A percentile compares a stretch with the other conserved stretches of the same genome.
Conservation (phyloP, 2,888 invertebrate species). For the Parasteatoda lunata region DNA sequence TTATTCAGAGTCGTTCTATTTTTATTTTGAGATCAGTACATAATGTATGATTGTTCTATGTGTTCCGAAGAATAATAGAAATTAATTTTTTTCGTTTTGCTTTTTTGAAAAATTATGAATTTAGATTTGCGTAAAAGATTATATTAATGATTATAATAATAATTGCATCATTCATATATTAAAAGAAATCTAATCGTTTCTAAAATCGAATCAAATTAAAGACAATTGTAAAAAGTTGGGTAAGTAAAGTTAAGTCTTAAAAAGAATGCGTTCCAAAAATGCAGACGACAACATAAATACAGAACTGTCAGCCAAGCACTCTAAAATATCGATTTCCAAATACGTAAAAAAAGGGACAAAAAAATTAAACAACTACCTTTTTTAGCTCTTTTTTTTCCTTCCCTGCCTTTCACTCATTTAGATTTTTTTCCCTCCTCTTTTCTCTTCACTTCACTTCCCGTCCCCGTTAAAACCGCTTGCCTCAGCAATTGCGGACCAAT, state of each 20-base stretch:
- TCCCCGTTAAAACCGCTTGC: slow-evolving; percentile 63
- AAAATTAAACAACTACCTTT: slow-evolving; percentile 59
- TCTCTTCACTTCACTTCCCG: slow-evolving; percentile 7
- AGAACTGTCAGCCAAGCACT: slow-evolving; percentile 19
- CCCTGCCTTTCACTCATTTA: slow-evolving; percentile 38
- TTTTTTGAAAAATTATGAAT: no score
- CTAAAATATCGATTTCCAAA: slow-evolving; percentile 65
- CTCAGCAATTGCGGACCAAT: slow-evolving; percentile 66
- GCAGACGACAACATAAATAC: slow-evolving; percentile 3
- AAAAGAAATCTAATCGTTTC: no score
- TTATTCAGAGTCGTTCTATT: no score
- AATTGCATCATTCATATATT: no score
- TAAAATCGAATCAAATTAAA: no score
- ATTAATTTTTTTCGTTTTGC: no score
- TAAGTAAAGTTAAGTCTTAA: not conserved
- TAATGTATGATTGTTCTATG: no score
- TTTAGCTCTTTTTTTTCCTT: slow-evolving; percentile 29
- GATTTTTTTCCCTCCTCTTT: slow-evolving; percentile 4
- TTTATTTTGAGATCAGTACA: no score
- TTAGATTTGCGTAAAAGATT: no score
- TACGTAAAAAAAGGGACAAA: slow-evolving; percentile 22
- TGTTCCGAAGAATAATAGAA: no score
- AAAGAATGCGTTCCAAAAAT: not conserved
- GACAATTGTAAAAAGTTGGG: no score
- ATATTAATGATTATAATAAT: no score